Conservation (phyloP, 2,888 invertebrate species). For the Carabus problematicus region DNA sequence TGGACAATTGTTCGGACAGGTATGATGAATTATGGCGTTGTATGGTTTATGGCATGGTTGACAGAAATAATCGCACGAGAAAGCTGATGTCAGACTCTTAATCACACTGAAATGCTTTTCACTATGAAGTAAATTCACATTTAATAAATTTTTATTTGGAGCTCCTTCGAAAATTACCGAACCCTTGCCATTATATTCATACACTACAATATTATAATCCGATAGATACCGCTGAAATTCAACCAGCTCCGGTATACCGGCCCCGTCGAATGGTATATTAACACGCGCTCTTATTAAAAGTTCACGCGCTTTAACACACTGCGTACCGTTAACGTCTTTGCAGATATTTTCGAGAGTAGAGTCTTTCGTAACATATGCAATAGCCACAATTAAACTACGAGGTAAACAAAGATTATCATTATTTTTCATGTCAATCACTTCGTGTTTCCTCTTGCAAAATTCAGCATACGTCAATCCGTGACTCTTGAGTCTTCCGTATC, state of each 20-base stretch:
- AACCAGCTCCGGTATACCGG: background rate
- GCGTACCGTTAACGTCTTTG: background rate
- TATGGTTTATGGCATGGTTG: conserved; percentile 1
- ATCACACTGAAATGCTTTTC: background rate
- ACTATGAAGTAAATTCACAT: background rate
- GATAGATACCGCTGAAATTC: background rate
- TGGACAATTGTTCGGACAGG: background rate
- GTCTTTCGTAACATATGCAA: background rate
- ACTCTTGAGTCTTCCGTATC: too few relatives aligned
- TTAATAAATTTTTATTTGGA: background rate
- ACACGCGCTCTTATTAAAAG: background rate
- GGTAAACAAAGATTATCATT: too few relatives aligned
- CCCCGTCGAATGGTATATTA: background rate
- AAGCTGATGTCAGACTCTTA: background rate
- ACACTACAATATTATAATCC: conserved; percentile 2
- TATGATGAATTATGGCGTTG: background rate
- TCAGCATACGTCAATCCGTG: too few relatives aligned
- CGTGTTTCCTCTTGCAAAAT: too few relatives aligned
- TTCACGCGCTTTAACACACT: background rate
- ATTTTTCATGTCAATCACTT: too few relatives aligned
- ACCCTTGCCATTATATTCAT: background rate
- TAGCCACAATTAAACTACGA: too few relatives aligned
- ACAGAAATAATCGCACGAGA: background rate
- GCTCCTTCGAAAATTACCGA: background rate
- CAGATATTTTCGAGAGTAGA: background rate